A percentile compares a stretch with the other conserved stretches of the same genome.
These are phyloP conservation scores for Platerodrilus igneus DNA, from an alignment of 2,888 invertebrate species.

Conservation along the genomic window DNA sequence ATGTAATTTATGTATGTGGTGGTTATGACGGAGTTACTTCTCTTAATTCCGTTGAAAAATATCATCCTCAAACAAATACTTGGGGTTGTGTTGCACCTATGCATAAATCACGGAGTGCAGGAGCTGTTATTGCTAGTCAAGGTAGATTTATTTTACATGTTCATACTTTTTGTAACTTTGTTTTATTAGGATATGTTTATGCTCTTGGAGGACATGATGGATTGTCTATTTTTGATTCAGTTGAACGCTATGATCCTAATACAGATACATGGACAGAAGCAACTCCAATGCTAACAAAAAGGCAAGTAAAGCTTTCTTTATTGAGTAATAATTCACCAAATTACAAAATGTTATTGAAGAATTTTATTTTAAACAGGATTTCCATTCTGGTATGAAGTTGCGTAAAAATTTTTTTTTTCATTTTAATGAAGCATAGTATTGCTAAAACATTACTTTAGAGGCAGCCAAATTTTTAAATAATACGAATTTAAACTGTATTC, in stretches of 20 bases:
- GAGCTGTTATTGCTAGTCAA: conserved; percentile 47
- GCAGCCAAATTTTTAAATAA: too few relatives aligned
- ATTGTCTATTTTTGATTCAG: conserved; percentile 79
- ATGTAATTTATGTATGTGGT: conserved; percentile 77
- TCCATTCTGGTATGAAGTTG: too few relatives aligned
- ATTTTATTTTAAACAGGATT: too few relatives aligned
- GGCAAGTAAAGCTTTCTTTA: too few relatives aligned
- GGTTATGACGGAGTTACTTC: conserved; percentile 84
- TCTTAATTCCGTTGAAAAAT: conserved; percentile 76
- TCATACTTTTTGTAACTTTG: not conserved
- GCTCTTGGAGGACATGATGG: conserved; percentile 87
- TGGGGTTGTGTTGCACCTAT: conserved; percentile 72
- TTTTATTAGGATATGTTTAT: conserved; percentile 65
- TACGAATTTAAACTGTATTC: too few relatives aligned
- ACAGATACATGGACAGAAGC: conserved; percentile 69
- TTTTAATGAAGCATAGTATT: too few relatives aligned
- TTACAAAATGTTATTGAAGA: too few relatives aligned
- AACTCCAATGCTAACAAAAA: conserved; percentile 72
- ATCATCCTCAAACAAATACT: conserved; percentile 65
- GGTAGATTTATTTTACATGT: conserved; percentile 28
- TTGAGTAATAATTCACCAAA: too few relatives aligned
- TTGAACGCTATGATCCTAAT: conserved; percentile 74
- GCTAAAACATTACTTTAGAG: too few relatives aligned
- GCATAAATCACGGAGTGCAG: conserved; percentile 57
- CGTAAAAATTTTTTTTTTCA: too few relatives aligned